A percentile compares a stretch with the other conserved stretches of the same genome.
phyloP scores from a whole-genome alignment of 2,888 invertebrate genomes.

The Aproaerema taeniolella region DNA sequence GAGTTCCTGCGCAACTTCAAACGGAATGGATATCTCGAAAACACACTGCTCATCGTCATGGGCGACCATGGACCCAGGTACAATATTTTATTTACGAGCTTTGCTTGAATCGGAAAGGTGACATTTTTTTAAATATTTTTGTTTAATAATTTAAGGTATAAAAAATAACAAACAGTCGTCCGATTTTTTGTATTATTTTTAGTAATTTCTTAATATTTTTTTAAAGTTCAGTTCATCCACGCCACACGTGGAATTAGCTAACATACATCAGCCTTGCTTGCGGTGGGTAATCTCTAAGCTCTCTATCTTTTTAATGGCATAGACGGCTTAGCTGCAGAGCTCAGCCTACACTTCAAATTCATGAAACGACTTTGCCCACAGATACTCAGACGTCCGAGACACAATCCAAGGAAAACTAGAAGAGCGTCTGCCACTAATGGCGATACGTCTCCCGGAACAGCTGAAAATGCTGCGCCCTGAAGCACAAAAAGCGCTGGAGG shows the following conservation, averaged over 20 bases:
- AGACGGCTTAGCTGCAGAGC: too few relatives aligned
- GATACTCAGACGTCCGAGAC: constrained; percentile 88
- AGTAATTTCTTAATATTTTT: neutral
- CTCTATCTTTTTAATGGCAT: neutral
- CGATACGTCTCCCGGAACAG: constrained; percentile 84
- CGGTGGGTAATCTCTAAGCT: too few relatives aligned
- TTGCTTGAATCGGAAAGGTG: neutral
- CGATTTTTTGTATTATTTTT: neutral
- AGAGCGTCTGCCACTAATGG: constrained; percentile 92
- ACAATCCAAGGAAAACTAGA: constrained; percentile 95
- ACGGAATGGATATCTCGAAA: constrained; percentile 80
- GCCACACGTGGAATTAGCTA: too few relatives aligned
- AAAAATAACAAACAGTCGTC: neutral
- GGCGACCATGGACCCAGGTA: constrained; percentile 95
- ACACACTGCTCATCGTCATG: constrained; percentile 92
- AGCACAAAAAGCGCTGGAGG: constrained; percentile 78
- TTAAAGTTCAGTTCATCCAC: neutral
- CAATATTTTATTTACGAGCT: neutral
- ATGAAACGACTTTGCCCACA: too few relatives aligned
- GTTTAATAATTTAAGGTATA: neutral
- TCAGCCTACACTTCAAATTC: too few relatives aligned
- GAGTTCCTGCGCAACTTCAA: constrained; percentile 81
- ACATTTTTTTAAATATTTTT: neutral
- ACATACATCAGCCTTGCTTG: too few relatives aligned
- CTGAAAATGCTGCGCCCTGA: constrained; percentile 79